These are phyloP conservation scores for Dendrolimus houi DNA, from an alignment of 2,888 invertebrate genomes.

Conservation along the genomic window DNA sequence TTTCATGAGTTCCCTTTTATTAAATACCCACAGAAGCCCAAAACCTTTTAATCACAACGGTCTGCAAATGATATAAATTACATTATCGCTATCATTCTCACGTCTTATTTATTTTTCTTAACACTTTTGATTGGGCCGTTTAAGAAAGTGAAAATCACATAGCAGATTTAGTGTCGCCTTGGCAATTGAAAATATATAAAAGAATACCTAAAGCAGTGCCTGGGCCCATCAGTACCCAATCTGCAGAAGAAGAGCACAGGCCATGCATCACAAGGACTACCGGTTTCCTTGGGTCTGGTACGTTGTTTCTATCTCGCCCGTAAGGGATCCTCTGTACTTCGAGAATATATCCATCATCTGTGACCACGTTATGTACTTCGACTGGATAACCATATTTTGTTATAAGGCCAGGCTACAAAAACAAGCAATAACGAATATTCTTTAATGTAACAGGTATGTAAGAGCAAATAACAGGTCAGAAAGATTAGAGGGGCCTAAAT, in stretches of 20 bases:
- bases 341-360: constrained; percentile 31
- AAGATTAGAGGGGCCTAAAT: no score
- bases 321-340: constrained; percentile 30
- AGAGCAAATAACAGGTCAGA: no score
- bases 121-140: no score
- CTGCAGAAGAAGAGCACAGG: constrained; percentile 79
- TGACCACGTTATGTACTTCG: constrained; percentile 26
- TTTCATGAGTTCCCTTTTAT: no score
- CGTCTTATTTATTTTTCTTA: no score
- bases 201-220: constrained; percentile 76
- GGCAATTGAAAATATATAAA: neutral
- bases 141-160: no score
- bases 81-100: no score
- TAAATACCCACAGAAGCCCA: no score
- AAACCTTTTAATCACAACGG: no score
- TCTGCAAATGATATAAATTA: no score
- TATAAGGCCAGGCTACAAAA: constrained; percentile 24
- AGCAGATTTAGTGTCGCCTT: no score
- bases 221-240: constrained; percentile 83
- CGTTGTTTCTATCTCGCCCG: constrained; percentile 22
- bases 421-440: neutral
- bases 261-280: constrained; percentile 79
- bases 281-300: constrained; percentile 48
- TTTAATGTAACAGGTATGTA: neutral
- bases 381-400: constrained; percentile 27